Conservation (phyloP, 2,797 vertebrate species). For the Oceanodroma leucorhoa region DNA sequence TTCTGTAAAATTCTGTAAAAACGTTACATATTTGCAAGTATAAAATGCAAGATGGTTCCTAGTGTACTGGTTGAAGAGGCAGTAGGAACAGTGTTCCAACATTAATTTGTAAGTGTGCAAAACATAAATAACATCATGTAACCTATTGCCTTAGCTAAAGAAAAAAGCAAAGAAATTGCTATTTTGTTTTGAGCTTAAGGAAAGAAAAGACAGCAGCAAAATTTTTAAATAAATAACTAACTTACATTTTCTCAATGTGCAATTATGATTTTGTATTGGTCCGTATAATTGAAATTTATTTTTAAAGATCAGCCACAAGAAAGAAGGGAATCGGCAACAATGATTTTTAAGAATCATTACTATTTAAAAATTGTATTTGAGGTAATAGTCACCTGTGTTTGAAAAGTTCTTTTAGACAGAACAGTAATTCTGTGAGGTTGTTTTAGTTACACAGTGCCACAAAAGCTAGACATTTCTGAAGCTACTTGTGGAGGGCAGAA, state of each 20-base stretch:
- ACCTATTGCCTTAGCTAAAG: neutral
- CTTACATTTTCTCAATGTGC: neutral
- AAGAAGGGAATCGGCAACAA: neutral
- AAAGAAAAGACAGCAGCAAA: neutral
- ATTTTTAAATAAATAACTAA: neutral
- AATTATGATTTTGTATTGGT: neutral
- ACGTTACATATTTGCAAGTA: neutral
- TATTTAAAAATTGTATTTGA: neutral
- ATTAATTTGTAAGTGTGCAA: neutral
- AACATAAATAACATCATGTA: neutral
- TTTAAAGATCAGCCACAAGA: neutral
- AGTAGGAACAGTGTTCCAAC: neutral
- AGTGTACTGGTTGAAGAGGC: accelerated
- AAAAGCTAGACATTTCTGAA: neutral
- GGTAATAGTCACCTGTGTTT: neutral
- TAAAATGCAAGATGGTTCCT: neutral
- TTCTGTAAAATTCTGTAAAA: neutral
- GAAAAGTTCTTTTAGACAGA: neutral
- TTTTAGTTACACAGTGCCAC: neutral
- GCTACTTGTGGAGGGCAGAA: neutral
- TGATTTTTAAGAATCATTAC: neutral
- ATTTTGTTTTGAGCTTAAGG: neutral
- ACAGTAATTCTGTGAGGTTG: neutral
- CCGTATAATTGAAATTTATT: neutral
- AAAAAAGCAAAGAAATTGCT: neutral